Conservation (phyloP, 2,113 vertebrate species). For the Fregetta grallaria region DNA sequence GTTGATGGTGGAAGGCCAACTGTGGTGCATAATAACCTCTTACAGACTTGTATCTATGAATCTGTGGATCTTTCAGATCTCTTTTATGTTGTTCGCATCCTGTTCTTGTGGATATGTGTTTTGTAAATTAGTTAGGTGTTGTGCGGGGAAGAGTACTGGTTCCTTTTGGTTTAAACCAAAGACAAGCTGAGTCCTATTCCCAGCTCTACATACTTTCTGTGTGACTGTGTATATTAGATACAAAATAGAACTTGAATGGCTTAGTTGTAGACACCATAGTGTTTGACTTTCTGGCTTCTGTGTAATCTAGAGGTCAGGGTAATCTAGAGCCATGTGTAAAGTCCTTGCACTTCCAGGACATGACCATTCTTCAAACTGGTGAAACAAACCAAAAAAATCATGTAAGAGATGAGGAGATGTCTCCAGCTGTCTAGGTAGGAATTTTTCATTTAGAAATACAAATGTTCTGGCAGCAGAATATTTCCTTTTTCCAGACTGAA, state of each 20-base stretch:
- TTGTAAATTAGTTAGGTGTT: neutral
- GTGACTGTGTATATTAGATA: neutral
- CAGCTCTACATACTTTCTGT: neutral
- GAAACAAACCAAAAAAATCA: neutral
- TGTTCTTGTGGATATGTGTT: neutral
- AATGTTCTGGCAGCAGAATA: neutral
- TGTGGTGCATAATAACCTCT: neutral
- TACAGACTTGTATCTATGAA: neutral
- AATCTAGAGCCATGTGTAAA: neutral
- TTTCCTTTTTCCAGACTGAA: neutral
- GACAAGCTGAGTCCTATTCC: neutral
- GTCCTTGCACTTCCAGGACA: neutral
- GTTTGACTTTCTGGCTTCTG: neutral
- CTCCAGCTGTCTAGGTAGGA: neutral
- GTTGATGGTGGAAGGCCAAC: neutral
- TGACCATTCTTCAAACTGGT: neutral
- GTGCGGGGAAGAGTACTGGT: neutral
- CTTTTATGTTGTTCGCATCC: neutral
- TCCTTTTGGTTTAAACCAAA: neutral
- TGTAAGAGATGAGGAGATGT: neutral
- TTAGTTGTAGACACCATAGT: neutral
- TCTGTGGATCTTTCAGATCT: neutral
- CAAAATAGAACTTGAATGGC: neutral
- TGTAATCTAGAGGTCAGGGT: neutral
- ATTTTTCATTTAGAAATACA: neutral